These are phyloP conservation scores for Seira sanloemensis DNA, from an alignment of 2,888 invertebrate genomes.

Conservation along the genomic window DNA sequence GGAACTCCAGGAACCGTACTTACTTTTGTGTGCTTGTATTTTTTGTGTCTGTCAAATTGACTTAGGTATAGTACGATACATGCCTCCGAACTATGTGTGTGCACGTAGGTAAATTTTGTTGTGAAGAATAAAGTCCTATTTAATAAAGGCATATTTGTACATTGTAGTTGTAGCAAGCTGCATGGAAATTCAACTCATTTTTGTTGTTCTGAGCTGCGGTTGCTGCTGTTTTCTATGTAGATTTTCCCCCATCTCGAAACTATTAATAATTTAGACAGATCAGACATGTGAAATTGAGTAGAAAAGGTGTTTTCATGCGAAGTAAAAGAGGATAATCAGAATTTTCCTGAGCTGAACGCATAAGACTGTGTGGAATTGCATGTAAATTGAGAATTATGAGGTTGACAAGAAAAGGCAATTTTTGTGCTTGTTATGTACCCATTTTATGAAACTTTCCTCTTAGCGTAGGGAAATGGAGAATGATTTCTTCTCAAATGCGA, in stretches of 20 bases:
- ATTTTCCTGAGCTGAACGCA: background rate
- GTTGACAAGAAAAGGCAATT: background rate
- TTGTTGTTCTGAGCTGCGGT: background rate
- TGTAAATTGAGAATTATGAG: slow-evolving; percentile 31
- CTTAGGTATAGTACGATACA: no score
- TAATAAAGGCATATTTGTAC: no score
- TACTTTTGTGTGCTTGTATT: background rate
- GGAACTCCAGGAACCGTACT: background rate
- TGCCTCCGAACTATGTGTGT: no score
- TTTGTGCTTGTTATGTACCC: background rate
- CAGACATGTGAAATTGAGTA: slow-evolving; percentile 28
- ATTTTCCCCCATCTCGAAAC: background rate
- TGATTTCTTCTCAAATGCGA: background rate
- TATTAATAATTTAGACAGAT: background rate
- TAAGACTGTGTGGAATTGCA: slow-evolving; percentile 27
- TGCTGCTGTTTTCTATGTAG: background rate
- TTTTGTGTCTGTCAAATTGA: slow-evolving; percentile 18
- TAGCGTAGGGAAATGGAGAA: background rate
- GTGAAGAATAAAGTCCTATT: no score
- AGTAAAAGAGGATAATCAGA: slow-evolving; percentile 26
- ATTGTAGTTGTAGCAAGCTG: background rate
- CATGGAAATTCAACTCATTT: background rate
- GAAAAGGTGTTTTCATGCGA: slow-evolving; percentile 30
- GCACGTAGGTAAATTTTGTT: no score
- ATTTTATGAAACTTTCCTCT: background rate